These are phyloP conservation scores for Sciaenops ocellatus DNA, from an alignment of 2,797 vertebrate genomes.

Conservation along the genomic window DNA sequence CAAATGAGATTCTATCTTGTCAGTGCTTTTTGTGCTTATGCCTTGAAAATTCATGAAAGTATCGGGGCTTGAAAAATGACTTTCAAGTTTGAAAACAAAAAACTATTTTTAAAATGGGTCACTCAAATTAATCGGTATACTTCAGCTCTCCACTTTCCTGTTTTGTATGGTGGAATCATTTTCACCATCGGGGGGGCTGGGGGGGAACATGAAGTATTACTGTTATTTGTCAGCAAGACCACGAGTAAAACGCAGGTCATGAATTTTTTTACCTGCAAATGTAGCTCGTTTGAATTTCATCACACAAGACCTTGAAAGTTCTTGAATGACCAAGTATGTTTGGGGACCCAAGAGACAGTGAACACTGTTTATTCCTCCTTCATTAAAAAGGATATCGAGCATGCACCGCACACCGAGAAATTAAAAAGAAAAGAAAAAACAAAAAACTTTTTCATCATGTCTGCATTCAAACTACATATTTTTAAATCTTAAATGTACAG, in stretches of 20 bases:
- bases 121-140: conserved; percentile 11
- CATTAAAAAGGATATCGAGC: conserved; percentile 53
- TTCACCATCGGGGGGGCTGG: neutral
- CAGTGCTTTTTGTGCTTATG: conserved; percentile 48
- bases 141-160: conserved; percentile 16
- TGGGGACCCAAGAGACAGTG: conserved; percentile 19
- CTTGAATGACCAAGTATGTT: conserved; percentile 33
- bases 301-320: conserved; percentile 24
- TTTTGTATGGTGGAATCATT: neutral
- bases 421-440: conserved; percentile 35
- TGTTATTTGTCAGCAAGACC: neutral
- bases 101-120: conserved; percentile 57
- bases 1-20: conserved; percentile 54
- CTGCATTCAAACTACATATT: conserved; percentile 16
- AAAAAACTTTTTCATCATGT: neutral
- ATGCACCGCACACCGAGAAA: conserved; percentile 49
- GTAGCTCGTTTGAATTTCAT: conserved; percentile 21
- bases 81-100: conserved; percentile 38
- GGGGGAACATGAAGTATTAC: neutral
- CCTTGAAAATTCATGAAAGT: conserved; percentile 39
- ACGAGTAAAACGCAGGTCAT: conserved; percentile 10
- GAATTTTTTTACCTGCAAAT: neutral
- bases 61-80: conserved; percentile 4
- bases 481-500: conserved; percentile 26
- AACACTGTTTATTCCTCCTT: conserved; percentile 49